phyloP scores from a whole-genome alignment of 2,888 invertebrate species.

The Eristalinus sepulchralis region DNA sequence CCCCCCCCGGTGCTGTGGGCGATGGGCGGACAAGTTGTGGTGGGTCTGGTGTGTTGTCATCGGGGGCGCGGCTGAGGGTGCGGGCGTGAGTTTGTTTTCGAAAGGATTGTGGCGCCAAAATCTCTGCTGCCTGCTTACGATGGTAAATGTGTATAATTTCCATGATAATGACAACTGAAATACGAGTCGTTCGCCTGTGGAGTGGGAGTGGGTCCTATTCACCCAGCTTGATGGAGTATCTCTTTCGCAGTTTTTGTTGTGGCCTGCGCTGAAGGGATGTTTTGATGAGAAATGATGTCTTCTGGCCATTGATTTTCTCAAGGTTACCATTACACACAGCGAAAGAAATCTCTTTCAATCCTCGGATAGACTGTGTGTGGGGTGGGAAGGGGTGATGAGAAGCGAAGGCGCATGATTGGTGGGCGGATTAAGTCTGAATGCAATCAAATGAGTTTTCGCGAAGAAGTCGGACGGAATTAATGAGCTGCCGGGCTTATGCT shows the following conservation, averaged over 20 bases:
- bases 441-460: neutral
- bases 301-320: constrained; percentile 29
- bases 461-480: neutral
- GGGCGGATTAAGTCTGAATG: neutral
- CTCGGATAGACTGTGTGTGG: too few species aligned
- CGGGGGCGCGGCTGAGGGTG: neutral
- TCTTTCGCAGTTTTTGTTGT: neutral
- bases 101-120: constrained; percentile 45
- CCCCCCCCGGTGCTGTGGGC: neutral
- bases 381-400: neutral
- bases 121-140: constrained; percentile 1
- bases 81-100: neutral
- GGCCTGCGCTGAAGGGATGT: neutral
- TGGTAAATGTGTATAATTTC: constrained; percentile 24
- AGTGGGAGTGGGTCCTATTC: neutral
- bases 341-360: neutral
- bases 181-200: neutral
- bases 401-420: neutral
- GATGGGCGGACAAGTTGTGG: neutral
- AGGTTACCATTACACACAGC: neutral
- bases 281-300: constrained; percentile 10
- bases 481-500: neutral
- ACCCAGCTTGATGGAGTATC: neutral
- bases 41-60: neutral
- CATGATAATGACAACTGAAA: constrained; percentile 23